These are phyloP conservation scores for Grus americana DNA, from an alignment of 2,113 vertebrate genomes.

Conservation along the genomic window DNA sequence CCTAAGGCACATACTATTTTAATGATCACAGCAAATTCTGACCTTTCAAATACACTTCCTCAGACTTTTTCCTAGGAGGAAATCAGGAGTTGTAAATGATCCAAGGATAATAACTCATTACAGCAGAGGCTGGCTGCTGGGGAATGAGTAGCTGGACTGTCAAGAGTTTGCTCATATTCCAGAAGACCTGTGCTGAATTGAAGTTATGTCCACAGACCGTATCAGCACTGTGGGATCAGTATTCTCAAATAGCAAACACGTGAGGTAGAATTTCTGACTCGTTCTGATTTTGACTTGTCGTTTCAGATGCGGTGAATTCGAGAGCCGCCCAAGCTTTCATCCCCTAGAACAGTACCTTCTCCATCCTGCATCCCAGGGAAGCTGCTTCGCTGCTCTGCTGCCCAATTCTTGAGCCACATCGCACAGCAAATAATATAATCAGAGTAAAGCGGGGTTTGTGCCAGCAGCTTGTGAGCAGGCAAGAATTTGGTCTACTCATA, in stretches of 20 bases:
- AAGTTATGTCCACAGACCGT: neutral
- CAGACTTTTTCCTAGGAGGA: neutral
- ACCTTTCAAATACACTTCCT: neutral
- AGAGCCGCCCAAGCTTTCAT: neutral
- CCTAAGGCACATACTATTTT: neutral
- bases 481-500: neutral
- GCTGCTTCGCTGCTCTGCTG: neutral
- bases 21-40: neutral
- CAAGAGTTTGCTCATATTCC: neutral
- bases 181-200: neutral
- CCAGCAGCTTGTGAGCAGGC: neutral
- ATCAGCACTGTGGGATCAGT: neutral
- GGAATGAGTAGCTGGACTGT: neutral
- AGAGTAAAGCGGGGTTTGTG: neutral
- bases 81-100: neutral
- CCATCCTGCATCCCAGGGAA: neutral
- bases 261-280: neutral
- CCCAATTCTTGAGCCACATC: neutral
- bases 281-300: neutral
- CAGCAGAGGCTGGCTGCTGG: neutral
- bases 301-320: neutral
- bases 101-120: slow-evolving; percentile 3
- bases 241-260: accelerated
- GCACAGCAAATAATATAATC: neutral
- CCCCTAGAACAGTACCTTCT: neutral